Conservation (phyloP, 2,888 invertebrate genomes). For the Pegoplata infirma region DNA sequence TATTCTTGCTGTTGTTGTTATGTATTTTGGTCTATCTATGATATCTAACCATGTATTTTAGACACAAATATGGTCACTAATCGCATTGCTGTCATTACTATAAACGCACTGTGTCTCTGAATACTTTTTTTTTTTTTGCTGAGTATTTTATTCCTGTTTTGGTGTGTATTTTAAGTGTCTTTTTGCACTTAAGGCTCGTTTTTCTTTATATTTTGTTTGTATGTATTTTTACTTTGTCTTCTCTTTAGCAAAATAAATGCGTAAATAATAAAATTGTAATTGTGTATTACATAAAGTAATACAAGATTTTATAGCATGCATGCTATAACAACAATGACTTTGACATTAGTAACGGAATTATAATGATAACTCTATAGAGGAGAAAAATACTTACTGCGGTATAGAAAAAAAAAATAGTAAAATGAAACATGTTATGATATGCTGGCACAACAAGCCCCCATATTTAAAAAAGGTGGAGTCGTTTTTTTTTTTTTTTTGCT, state of each 20-base stretch:
- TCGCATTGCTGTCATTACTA: constrained; percentile 62
- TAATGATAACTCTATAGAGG: constrained; percentile 42
- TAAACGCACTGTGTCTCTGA: constrained; percentile 41
- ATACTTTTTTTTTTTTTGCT: too few relatives aligned
- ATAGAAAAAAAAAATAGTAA: background rate
- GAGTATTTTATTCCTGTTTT: constrained; percentile 1
- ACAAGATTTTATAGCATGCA: constrained; percentile 54
- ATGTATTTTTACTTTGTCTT: background rate
- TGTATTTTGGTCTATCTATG: constrained; percentile 49
- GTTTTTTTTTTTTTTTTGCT: background rate
- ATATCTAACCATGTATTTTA: constrained; percentile 55
- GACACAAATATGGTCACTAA: constrained; percentile 63
- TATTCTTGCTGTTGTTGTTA: constrained; percentile 25
- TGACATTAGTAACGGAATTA: constrained; percentile 61
- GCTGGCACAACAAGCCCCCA: background rate
- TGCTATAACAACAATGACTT: constrained; percentile 62
- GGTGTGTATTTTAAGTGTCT: constrained; percentile 45
- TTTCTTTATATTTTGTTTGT: constrained; percentile 29
- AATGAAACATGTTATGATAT: background rate
- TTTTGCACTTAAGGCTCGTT: constrained; percentile 19
- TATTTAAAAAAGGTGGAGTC: constrained; percentile 25
- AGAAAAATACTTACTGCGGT: too few relatives aligned
- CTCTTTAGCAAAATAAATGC: constrained; percentile 22
- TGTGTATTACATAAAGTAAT: constrained; percentile 59
- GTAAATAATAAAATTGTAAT: constrained; percentile 59